phyloP scores from a whole-genome alignment of 2,113 vertebrate genomes.

The Pterocles orientalis region DNA sequence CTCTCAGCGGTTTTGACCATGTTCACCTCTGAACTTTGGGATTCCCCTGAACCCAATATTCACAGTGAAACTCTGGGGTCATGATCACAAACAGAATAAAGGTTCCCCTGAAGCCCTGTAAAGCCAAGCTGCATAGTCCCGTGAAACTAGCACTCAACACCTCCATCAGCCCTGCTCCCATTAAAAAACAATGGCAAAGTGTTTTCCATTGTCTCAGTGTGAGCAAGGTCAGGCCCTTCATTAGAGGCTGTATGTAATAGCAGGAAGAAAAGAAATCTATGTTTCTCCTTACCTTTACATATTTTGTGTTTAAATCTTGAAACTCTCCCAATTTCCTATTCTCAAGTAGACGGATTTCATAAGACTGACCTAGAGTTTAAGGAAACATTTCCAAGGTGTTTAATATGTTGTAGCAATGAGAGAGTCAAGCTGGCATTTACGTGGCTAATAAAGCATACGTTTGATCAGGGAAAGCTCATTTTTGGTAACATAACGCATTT shows the following conservation, averaged over 20 bases:
- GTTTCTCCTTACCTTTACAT: conserved; percentile 88
- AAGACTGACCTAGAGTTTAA: conserved; percentile 90
- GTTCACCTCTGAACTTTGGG: conserved; percentile 45
- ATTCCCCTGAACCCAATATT: conserved; percentile 46
- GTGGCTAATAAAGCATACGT: conserved; percentile 67
- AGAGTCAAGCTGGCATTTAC: conserved; percentile 72
- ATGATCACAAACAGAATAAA: neutral
- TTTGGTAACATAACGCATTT: conserved; percentile 43
- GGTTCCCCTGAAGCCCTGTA: conserved; percentile 9
- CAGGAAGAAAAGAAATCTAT: conserved; percentile 51
- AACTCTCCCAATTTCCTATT: conserved; percentile 93
- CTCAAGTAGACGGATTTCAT: conserved; percentile 96
- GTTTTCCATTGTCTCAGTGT: conserved; percentile 45
- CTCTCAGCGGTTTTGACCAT: neutral
- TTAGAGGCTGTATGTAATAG: conserved; percentile 57
- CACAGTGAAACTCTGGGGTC: conserved; percentile 31
- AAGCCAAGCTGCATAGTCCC: conserved; percentile 17
- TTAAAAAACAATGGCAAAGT: conserved; percentile 55
- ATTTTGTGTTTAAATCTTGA: conserved; percentile 93
- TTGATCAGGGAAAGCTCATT: conserved; percentile 52
- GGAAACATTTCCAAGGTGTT: conserved; percentile 73
- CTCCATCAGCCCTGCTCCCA: neutral
- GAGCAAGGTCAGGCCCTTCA: conserved; percentile 42
- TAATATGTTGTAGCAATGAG: conserved; percentile 76
- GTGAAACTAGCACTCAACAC: neutral